These are phyloP conservation scores for Taxidea taxus DNA, from an alignment of 2,113 vertebrate species.

Conservation along the genomic window DNA sequence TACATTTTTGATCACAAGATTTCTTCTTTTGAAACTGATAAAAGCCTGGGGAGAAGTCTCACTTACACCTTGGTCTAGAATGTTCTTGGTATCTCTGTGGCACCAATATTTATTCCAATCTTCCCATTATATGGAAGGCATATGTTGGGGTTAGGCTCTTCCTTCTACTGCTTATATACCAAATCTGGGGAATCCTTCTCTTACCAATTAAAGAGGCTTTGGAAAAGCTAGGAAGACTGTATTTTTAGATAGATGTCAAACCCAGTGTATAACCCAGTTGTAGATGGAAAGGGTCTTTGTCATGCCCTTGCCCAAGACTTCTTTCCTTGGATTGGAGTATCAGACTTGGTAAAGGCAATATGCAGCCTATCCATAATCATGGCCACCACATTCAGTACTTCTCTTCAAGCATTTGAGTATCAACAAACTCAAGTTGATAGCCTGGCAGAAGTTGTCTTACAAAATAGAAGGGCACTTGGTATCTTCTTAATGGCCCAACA, in stretches of 20 bases:
- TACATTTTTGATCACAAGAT: background rate
- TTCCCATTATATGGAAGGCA: background rate
- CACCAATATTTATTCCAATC: background rate
- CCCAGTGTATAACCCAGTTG: background rate
- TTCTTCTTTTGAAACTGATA: background rate
- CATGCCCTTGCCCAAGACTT: background rate
- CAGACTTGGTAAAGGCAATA: background rate
- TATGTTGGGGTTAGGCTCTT: background rate
- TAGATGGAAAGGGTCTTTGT: background rate
- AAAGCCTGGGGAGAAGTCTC: background rate
- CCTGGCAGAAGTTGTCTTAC: background rate
- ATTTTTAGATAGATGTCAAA: background rate
- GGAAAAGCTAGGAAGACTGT: background rate
- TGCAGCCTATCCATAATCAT: background rate
- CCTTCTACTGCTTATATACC: background rate
- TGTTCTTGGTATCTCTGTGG: background rate
- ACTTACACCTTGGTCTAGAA: background rate
- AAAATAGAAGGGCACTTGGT: background rate
- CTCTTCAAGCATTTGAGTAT: background rate
- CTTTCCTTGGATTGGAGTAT: background rate
- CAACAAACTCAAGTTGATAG: background rate
- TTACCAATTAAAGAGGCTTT: background rate
- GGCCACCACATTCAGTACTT: background rate
- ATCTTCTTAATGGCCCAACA: background rate
- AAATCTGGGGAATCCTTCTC: background rate